Conservation (phyloP, 2,797 vertebrate genomes). For the Sphenopsis melanotis region DNA sequence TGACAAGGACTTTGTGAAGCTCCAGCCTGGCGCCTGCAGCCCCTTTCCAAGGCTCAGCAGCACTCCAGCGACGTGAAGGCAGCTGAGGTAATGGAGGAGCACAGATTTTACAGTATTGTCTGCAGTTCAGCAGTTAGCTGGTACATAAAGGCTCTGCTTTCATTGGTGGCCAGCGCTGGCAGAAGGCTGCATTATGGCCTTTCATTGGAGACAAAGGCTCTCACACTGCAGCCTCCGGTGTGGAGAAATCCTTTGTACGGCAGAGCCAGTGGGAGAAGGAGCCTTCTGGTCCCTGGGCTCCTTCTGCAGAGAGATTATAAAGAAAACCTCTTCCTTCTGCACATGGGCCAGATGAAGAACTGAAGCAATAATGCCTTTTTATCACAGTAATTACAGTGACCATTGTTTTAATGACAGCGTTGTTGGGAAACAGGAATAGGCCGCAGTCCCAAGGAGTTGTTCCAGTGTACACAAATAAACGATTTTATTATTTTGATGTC, state of each 20-base stretch:
- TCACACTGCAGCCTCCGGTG: constrained; percentile 54
- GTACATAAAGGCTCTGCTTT: constrained; percentile 60
- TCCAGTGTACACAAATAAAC: constrained; percentile 52
- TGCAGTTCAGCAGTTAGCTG: constrained; percentile 49
- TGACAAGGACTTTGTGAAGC: neutral
- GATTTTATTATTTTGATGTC: constrained; percentile 62
- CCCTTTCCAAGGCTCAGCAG: neutral
- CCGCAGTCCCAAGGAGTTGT: constrained; percentile 52
- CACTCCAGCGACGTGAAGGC: neutral
- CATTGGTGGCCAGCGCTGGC: constrained; percentile 59
- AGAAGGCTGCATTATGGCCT: constrained; percentile 64
- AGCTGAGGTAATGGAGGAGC: constrained; percentile 35
- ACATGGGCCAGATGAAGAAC: constrained; percentile 56
- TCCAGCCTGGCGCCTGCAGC: neutral
- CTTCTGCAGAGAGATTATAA: constrained; percentile 57
- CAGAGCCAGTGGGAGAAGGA: constrained; percentile 65
- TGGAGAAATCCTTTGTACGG: constrained; percentile 65
- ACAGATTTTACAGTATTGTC: constrained; percentile 65
- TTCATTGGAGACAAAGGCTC: constrained; percentile 67
- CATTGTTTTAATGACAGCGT: constrained; percentile 68
- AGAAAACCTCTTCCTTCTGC: constrained; percentile 64
- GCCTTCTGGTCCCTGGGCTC: constrained; percentile 60
- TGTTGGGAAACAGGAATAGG: constrained; percentile 61
- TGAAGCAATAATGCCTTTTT: constrained; percentile 56
- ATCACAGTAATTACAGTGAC: constrained; percentile 64